Evolutionary conservation across 2,113 vertebrate species (phyloP).

Genomic region (Epinephelus fuscoguttatus): DNA sequence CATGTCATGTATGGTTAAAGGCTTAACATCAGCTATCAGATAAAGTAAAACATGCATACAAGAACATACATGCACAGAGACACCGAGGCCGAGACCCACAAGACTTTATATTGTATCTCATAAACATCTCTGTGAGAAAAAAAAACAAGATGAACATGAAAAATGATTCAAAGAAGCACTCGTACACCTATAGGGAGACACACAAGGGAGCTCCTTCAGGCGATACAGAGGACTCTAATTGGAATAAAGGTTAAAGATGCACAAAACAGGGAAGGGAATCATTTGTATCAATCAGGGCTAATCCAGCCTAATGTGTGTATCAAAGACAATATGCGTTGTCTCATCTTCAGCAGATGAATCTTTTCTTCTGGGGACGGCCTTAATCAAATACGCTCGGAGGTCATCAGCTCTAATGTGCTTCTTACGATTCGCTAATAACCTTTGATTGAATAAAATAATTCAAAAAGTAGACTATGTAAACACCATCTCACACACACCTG

Average conservation of each 20-base stretch:
- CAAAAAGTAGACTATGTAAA: constrained; percentile 36
- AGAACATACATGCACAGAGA: constrained; percentile 10
- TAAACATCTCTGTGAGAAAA: not conserved
- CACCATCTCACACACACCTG: constrained; percentile 4
- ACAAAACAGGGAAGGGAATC: constrained; percentile 9
- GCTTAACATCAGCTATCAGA: constrained; percentile 39
- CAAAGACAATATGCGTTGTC: constrained; percentile 50
- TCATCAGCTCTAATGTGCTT: constrained; percentile 49
- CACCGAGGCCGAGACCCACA: not conserved
- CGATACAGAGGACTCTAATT: constrained; percentile 15
- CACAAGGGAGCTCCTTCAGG: not conserved
- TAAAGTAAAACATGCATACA: not conserved
- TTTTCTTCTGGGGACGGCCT: constrained; percentile 44
- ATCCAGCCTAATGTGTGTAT: constrained; percentile 58
- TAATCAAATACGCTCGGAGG: constrained; percentile 56
- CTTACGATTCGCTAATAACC: constrained; percentile 64
- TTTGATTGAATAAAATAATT: constrained; percentile 61
- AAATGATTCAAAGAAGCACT: not conserved
- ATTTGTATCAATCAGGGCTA: constrained; percentile 61
- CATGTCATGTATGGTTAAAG: constrained; percentile 41
- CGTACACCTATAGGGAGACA: not conserved
- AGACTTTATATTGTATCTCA: not conserved
- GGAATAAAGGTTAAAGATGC: constrained; percentile 48
- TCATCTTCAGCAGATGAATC: constrained; percentile 55
- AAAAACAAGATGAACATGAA: not conserved